These are phyloP conservation scores for Drosophila aldrichi DNA, from an alignment of 2,888 invertebrate genomes.

Conservation along the genomic window DNA sequence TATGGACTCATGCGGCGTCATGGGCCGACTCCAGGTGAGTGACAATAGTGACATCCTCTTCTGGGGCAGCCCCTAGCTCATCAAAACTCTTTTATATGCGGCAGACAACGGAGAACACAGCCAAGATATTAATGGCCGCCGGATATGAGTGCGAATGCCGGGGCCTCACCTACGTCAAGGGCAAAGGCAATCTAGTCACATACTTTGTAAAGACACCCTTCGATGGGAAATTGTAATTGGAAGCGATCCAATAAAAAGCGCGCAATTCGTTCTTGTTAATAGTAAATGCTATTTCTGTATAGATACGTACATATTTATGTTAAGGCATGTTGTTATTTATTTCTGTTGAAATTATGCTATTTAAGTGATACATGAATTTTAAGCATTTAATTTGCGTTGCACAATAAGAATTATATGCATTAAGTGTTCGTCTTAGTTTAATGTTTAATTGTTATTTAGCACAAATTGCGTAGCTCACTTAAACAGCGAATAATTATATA, in stretches of 20 bases:
- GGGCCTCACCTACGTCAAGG: constrained; percentile 97
- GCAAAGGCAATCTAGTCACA: constrained; percentile 95
- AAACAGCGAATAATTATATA: constrained; percentile 71
- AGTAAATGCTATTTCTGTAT: constrained; percentile 40
- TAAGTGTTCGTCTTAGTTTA: constrained; percentile 46
- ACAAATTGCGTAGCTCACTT: constrained; percentile 54
- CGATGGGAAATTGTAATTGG: constrained; percentile 87
- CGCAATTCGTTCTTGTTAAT: constrained; percentile 56
- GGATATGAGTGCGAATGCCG: constrained; percentile 96
- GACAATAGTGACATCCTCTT: background rate
- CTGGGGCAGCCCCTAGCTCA: background rate
- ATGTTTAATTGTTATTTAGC: constrained; percentile 55
- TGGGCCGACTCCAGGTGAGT: constrained; percentile 92
- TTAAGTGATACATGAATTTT: constrained; percentile 49
- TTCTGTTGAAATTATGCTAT: constrained; percentile 46
- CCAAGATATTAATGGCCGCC: constrained; percentile 92
- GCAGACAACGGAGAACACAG: constrained; percentile 92
- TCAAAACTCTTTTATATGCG: constrained; percentile 24
- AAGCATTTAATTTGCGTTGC: constrained; percentile 71
- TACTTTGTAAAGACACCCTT: constrained; percentile 96
- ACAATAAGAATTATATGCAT: constrained; percentile 38
- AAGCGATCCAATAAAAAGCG: constrained; percentile 41
- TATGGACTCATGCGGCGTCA: constrained; percentile 98
- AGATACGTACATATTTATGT: constrained; percentile 26
- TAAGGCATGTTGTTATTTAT: constrained; percentile 73